phyloP scores from a whole-genome alignment of 1,140 invertebrate species.

The Pseudomyrmex dendroicus region DNA sequence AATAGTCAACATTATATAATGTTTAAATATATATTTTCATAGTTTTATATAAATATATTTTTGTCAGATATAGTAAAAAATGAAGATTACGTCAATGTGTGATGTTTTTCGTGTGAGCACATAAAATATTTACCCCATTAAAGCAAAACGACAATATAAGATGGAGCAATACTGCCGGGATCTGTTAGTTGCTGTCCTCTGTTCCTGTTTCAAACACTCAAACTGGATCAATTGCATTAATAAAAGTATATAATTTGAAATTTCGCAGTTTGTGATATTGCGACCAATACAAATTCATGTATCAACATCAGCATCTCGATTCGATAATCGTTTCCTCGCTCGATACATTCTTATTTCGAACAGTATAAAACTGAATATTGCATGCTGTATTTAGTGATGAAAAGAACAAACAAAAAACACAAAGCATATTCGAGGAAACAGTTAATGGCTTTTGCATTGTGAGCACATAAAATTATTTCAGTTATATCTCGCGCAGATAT shows the following conservation, averaged over 20 bases:
- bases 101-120: conserved; percentile 67
- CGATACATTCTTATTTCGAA: conserved; percentile 28
- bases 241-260: conserved; percentile 46
- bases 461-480: conserved; percentile 66
- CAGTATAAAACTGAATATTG: conserved; percentile 61
- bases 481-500: conserved; percentile 28
- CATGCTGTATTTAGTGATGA: conserved; percentile 73
- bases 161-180: conserved; percentile 83
- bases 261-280: neutral
- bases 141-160: conserved; percentile 84
- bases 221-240: conserved; percentile 77
- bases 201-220: conserved; percentile 84
- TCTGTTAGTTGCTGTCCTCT: conserved; percentile 85
- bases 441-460: conserved; percentile 74
- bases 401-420: conserved; percentile 73
- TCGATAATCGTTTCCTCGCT: conserved; percentile 20
- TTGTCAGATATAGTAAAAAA: conserved; percentile 6
- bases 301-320: conserved; percentile 22
- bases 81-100: conserved; percentile 17
- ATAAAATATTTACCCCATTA: conserved; percentile 85
- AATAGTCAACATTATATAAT: conserved; percentile 7
- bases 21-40: conserved; percentile 1
- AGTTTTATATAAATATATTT: conserved; percentile 18
- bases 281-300: neutral
- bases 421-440: conserved; percentile 70